phyloP scores from a whole-genome alignment of 2,797 vertebrate species.

The Dipus sagitta region DNA sequence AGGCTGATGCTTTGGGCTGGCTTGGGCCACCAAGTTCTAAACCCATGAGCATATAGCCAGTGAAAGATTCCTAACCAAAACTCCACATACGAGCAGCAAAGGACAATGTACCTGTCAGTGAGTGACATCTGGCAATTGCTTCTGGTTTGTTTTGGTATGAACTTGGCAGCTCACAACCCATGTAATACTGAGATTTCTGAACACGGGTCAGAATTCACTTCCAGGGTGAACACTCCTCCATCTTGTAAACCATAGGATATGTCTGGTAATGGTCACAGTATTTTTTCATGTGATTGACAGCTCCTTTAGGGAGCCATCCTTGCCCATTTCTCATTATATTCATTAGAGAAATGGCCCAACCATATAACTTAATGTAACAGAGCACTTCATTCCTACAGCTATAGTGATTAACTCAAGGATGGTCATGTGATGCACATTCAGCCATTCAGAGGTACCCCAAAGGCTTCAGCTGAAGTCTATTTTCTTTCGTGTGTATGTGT shows the following conservation, averaged over 20 bases:
- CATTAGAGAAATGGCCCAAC: neutral
- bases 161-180: neutral
- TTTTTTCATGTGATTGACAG: neutral
- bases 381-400: neutral
- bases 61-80: neutral
- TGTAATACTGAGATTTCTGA: neutral
- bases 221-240: neutral
- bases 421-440: neutral
- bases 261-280: neutral
- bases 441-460: constrained; percentile 1
- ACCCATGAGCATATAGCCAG: neutral
- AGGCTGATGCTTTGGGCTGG: neutral
- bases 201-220: neutral
- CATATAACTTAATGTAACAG: neutral
- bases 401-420: neutral
- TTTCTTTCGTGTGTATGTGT: neutral
- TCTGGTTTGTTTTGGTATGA: neutral
- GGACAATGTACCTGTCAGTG: neutral
- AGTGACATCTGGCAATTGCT: neutral
- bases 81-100: neutral
- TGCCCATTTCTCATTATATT: neutral
- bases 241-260: neutral
- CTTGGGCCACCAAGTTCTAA: neutral
- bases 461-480: neutral
- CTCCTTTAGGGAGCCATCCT: neutral